Conservation (phyloP, 2,888 invertebrate species). For the Trachelus tabidus region DNA sequence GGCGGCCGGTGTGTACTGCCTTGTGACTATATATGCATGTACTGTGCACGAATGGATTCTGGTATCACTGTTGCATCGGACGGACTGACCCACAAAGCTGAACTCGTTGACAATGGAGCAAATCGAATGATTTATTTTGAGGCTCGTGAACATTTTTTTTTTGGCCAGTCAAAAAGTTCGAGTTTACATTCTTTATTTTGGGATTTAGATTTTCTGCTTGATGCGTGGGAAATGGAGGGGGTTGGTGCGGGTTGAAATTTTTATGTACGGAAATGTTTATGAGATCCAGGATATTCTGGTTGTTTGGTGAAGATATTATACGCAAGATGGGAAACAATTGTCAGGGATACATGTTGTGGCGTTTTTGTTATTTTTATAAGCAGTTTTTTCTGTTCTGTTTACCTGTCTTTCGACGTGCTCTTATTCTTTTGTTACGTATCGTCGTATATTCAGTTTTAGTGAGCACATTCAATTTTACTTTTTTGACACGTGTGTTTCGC, state of each 20-base stretch:
- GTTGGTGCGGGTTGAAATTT: background rate
- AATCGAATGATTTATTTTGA: background rate
- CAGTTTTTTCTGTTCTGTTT: background rate
- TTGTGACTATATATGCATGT: slow-evolving; percentile 3
- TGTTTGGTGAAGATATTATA: background rate
- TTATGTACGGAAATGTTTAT: background rate
- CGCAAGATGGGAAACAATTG: background rate
- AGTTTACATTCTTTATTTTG: slow-evolving; percentile 23
- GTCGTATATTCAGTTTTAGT: background rate
- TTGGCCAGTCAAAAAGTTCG: slow-evolving; percentile 3
- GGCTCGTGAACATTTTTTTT: background rate
- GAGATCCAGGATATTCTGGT: background rate
- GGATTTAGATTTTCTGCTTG: background rate
- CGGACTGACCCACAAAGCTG: slow-evolving; percentile 7
- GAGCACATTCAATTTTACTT: background rate
- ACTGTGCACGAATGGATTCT: background rate
- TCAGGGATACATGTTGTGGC: background rate
- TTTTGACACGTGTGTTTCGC: background rate
- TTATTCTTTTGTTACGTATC: background rate
- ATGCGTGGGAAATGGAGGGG: background rate
- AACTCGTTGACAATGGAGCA: background rate
- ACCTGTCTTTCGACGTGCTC: too few relatives aligned
- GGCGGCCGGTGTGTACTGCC: background rate
- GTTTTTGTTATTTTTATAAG: background rate
- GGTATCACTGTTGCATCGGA: background rate